Base-by-base conservation (phyloP, 1,140 invertebrate species). In the Trichonephila clavipes region DNA sequence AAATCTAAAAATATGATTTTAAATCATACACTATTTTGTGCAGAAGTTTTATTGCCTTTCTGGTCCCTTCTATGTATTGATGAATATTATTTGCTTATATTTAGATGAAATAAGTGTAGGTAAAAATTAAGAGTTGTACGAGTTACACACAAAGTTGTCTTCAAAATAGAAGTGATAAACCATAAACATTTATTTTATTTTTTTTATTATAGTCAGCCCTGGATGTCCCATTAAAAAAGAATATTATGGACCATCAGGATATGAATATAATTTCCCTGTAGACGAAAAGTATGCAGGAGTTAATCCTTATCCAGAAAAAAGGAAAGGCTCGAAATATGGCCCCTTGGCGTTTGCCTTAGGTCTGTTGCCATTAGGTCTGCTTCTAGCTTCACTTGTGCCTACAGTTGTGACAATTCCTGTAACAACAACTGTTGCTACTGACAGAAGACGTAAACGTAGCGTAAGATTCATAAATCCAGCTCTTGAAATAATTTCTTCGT, bases 371-470 rank as follows among this genome's bases (percentile, higher is more conserved):
- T 81, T 94, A 18, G 94, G 94, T 21, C 83, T 94, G 0, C 69
- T 94, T 24, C 87, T 94, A 58, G 94, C 89, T 24, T 88, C 94
- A 19, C 44, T 94, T 1, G 88, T 94, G 1, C 94, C 94, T 66
- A 92, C 89, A 19, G 91, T 94, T 66, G 90, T 94, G 28, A 94
- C 93, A 8, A 94, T 94, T 2, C 93, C 93, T 34, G 93, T 94
- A 4, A 90, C 88, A 44, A 94, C 93, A 64, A 88, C 93, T 44
- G 91, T 93, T 3, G 94, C 89, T 82, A 90, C 86, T 2, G 90
- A 90, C 19, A 64, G 94, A 64, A 61, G 91, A 87, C 59, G 88
- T 14, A 88, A 88, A n/a, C n/a, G 94, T 10, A 86, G 66, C 72
- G 24, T 94, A 14, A 51, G 24, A 12, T 87, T 88, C 44, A 40